phyloP scores from a whole-genome alignment of 1,140 invertebrate species.

The Lasaia peninsularis region DNA sequence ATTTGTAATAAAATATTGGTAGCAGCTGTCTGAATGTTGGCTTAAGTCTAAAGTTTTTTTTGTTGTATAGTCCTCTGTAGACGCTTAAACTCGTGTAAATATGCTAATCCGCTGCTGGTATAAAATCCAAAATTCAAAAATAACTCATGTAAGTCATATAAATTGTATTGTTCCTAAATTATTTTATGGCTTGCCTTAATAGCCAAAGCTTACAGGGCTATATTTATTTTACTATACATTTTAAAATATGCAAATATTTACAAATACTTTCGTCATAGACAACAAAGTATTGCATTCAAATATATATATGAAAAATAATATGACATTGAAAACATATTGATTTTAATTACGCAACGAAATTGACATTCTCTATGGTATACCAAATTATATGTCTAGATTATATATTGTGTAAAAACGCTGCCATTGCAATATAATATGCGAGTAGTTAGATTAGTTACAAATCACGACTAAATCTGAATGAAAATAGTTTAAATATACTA shows the following conservation, averaged over 20 bases:
- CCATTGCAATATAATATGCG: constrained; percentile 26
- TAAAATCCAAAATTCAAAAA: constrained; percentile 12
- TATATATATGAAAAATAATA: background rate
- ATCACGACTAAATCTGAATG: background rate
- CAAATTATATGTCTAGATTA: constrained; percentile 7
- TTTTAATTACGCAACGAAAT: constrained; percentile 11
- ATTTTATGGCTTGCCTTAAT: constrained; percentile 23
- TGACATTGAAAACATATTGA: background rate
- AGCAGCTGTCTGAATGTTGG: constrained; percentile 5
- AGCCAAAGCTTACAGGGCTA: constrained; percentile 28
- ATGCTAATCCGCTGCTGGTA: constrained; percentile 20
- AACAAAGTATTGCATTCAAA: constrained; percentile 1
- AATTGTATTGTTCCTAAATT: constrained; percentile 19
- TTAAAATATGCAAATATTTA: constrained; percentile 18
- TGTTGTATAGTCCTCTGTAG: constrained; percentile 2
- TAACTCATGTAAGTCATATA: constrained; percentile 10
- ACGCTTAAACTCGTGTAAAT: constrained; percentile 4
- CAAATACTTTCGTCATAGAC: constrained; percentile 11
- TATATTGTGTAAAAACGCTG: constrained; percentile 21
- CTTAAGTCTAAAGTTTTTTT: background rate
- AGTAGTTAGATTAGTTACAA: constrained; percentile 22
- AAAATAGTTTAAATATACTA: background rate
- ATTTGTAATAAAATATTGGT: constrained; percentile 20
- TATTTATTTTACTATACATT: constrained; percentile 12
- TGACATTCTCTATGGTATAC: background rate